Evolutionary conservation across 2,888 invertebrate genomes (phyloP).

Genomic region (Cordilura impudica): DNA sequence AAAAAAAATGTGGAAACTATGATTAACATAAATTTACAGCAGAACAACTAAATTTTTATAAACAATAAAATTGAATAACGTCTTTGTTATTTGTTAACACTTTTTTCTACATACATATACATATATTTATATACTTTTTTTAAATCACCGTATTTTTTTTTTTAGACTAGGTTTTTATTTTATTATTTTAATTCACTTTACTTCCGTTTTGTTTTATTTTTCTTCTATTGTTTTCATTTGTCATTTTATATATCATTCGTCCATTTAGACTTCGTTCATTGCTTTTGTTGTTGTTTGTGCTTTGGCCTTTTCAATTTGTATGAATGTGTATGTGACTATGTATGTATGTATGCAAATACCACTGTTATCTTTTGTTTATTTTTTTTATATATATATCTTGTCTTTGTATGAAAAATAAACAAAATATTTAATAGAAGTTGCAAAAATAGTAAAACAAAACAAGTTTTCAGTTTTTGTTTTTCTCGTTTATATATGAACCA

Average conservation of each 20-base stretch:
- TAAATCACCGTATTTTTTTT: neutral
- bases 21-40: neutral
- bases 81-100: neutral
- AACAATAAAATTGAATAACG: too few relatives aligned
- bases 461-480: slow-evolving; percentile 17
- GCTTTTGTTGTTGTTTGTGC: slow-evolving; percentile 1
- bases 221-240: slow-evolving; percentile 31
- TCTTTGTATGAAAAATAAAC: slow-evolving; percentile 35
- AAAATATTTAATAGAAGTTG: slow-evolving; percentile 27
- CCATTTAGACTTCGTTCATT: slow-evolving; percentile 1
- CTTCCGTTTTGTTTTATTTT: slow-evolving; percentile 43
- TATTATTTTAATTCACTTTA: slow-evolving; percentile 26
- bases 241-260: slow-evolving; percentile 7
- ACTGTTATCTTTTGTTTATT: slow-evolving; percentile 47
- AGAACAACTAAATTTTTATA: neutral
- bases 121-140: neutral
- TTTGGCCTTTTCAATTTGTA: slow-evolving; percentile 13
- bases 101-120: neutral
- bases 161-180: neutral
- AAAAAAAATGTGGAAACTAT: neutral
- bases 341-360: slow-evolving; percentile 16
- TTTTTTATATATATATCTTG: neutral
- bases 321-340: neutral
- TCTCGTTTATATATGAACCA: slow-evolving; percentile 40
- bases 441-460: slow-evolving; percentile 19